Base-by-base conservation (phyloP, 2,888 invertebrate genomes). In the Unio delphinus region DNA sequence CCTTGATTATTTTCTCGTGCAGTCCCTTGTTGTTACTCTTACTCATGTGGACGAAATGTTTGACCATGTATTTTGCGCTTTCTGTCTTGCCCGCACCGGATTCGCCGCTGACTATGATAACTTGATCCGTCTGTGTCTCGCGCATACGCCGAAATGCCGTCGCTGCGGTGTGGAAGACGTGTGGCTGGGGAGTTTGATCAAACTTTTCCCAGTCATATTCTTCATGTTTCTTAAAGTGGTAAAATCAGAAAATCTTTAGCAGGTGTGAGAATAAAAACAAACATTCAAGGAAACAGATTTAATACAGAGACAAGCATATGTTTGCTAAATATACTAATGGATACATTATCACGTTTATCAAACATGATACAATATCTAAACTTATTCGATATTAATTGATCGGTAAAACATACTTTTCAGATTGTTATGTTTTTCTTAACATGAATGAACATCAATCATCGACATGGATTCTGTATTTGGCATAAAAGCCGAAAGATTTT, bases 41-140 rank as follows among this genome's bases (percentile, higher is more conserved):
- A 55, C 73, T 68, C 73, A 73, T 68, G 17, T 65, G 63, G 26
- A 73, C 63, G 61, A 73, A 68, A 54, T 73, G 73, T 61, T 70
- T 65, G 34, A 73, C 68, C 70, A 73, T 70, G 20, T 68, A 60
- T 63, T 73, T 73, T n/a, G 73, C 61, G 55, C 70, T 73, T 55
- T 87, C 87, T 1, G 87, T 87, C 69, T 87, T 87, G 3, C 87
- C 87, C 1, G 86, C 73, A 1, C 87, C 73, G 15, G 70, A 70
- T 57, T 73, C 73, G 6, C 73, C 73, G 64, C 70, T 67, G 55
- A 73, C 70, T 61, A 73, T 59, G 6, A 73, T 70, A 17, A 78
- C 78, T 72, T 81, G 81, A 56, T 81, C 75, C 3, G 74, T 72
- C 4, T 74, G 69, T 5, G 73, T 79, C 59, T 78, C 78, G 7